Evolutionary conservation across 2,797 vertebrate species (phyloP).

Genomic region (Anguilla anguilla): DNA sequence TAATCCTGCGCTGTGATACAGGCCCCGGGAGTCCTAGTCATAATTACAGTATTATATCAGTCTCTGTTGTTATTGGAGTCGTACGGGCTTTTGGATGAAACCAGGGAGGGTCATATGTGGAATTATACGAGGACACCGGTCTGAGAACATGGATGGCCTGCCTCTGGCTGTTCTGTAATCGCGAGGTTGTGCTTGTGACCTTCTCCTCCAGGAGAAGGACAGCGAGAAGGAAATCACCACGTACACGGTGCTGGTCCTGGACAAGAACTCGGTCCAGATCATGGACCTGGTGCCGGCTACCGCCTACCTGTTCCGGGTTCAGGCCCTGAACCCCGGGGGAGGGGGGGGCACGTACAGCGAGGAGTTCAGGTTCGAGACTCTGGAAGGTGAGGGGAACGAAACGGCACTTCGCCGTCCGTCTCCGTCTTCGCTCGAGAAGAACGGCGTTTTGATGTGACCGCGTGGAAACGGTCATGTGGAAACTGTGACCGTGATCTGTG

Average conservation of each 20-base stretch:
- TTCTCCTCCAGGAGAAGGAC: constrained; percentile 58
- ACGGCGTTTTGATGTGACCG: background rate
- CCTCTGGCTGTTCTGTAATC: background rate
- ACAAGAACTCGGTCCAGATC: constrained; percentile 81
- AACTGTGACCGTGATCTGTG: background rate
- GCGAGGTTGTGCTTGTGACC: background rate
- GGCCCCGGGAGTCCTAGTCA: background rate
- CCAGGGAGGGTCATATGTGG: background rate
- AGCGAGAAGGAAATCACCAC: constrained; percentile 77
- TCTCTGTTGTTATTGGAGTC: background rate
- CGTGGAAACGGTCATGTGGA: background rate
- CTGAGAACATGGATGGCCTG: background rate
- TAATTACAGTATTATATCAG: background rate
- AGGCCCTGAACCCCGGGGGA: constrained; percentile 79
- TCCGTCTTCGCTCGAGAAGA: background rate
- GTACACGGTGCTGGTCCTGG: constrained; percentile 83
- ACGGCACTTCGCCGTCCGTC: background rate
- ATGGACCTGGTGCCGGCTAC: constrained; percentile 79
- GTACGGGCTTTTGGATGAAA: background rate
- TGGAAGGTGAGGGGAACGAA: constrained; percentile 63
- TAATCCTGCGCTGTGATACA: too few relatives aligned
- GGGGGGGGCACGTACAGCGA: constrained; percentile 73
- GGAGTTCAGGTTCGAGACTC: constrained; percentile 88
- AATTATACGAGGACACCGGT: background rate
- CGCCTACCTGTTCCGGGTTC: constrained; percentile 85